Evolutionary conservation across 1,140 invertebrate species (phyloP).

Genomic region (Hycleus phaleratus): DNA sequence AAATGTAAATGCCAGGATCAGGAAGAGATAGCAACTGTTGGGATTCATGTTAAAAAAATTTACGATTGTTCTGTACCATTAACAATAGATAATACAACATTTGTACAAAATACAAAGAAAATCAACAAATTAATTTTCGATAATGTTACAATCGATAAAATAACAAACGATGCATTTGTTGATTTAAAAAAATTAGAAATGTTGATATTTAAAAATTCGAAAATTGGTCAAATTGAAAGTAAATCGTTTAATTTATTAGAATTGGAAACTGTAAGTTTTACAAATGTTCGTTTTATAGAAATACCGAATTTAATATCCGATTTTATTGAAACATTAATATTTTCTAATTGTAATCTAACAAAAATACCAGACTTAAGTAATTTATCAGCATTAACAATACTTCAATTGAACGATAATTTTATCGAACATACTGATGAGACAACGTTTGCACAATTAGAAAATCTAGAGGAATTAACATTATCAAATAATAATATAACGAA

Average conservation of each 20-base stretch:
- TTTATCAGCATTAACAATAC: conserved; percentile 21
- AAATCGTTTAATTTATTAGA: conserved; percentile 21
- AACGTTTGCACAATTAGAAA: conserved; percentile 26
- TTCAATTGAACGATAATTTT: conserved; percentile 32
- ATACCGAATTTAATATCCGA: conserved; percentile 26
- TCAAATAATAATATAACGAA: conserved; percentile 33
- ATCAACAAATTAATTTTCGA: not conserved
- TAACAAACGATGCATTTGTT: conserved; percentile 22
- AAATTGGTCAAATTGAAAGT: conserved; percentile 22
- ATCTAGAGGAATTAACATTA: conserved; percentile 30
- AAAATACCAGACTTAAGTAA: conserved; percentile 25
- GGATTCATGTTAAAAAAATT: too few relatives aligned
- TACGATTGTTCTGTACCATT: too few relatives aligned
- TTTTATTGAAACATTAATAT: conserved; percentile 29
- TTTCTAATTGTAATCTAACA: conserved; percentile 30
- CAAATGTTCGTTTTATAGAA: conserved; percentile 22
- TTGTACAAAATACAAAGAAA: not conserved
- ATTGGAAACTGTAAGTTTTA: conserved; percentile 20
- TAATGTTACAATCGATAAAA: conserved; percentile 5
- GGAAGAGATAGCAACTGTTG: too few relatives aligned
- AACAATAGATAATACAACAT: not conserved
- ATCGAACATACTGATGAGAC: conserved; percentile 27
- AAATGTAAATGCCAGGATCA: too few relatives aligned
- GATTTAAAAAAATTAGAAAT: conserved; percentile 9
- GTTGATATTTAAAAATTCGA: conserved; percentile 20